Evolutionary conservation across 2,888 invertebrate genomes (phyloP).

Genomic region (Leptinotarsa haldemani): DNA sequence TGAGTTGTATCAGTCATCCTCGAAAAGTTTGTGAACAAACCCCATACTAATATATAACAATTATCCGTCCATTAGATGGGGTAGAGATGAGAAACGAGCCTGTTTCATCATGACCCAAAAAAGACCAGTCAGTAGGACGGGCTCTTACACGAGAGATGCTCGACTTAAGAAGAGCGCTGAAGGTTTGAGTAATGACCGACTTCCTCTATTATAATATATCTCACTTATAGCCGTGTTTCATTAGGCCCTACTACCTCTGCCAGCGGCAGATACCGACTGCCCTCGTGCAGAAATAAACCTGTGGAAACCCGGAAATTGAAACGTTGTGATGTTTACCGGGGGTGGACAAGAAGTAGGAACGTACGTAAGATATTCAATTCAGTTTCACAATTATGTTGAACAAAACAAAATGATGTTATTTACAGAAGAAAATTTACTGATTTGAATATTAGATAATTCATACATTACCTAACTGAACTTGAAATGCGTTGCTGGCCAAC

Average conservation of each 20-base stretch:
- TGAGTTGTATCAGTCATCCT: neutral
- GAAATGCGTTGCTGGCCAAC: no score
- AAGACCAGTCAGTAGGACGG: constrained; percentile 37
- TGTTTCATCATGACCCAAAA: constrained; percentile 36
- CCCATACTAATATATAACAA: constrained; percentile 18
- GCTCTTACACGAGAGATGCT: constrained; percentile 55
- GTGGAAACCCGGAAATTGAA: constrained; percentile 18
- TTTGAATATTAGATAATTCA: no score
- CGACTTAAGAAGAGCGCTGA: constrained; percentile 53
- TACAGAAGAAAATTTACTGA: no score
- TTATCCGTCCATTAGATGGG: constrained; percentile 10
- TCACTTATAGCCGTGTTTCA: constrained; percentile 63
- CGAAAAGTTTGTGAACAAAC: constrained; percentile 10
- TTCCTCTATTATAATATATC: constrained; percentile 63
- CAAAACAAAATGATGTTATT: no score
- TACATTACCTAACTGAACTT: no score
- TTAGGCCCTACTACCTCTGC: constrained; percentile 56
- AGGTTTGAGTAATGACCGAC: constrained; percentile 62
- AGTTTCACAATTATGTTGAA: no score
- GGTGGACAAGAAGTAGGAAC: neutral
- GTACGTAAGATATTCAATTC: no score
- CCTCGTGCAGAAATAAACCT: constrained; percentile 40
- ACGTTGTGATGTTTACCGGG: neutral
- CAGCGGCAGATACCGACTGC: constrained; percentile 54
- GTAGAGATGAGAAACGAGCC: constrained; percentile 34